Conservation (phyloP, 2,888 invertebrate genomes). For the Rhagophthalmus giganteus region DNA sequence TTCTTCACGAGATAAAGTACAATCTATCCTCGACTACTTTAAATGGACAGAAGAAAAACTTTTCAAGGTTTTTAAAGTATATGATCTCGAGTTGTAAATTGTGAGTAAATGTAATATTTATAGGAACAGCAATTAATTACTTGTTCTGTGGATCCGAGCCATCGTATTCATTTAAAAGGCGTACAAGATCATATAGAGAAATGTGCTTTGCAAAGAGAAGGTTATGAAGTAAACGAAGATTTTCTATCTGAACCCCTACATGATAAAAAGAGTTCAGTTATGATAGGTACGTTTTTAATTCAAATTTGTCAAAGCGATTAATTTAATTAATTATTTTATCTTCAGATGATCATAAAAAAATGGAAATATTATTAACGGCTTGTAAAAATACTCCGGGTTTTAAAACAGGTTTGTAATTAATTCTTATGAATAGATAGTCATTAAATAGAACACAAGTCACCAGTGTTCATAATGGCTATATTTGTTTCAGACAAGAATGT, state of each 20-base stretch:
- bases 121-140: conserved; percentile 47
- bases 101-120: no score
- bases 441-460: background rate
- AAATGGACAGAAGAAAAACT: conserved; percentile 49
- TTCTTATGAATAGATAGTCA: background rate
- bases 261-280: conserved; percentile 43
- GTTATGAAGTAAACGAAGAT: conserved; percentile 54
- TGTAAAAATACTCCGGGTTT: conserved; percentile 41
- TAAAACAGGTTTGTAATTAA: conserved; percentile 49
- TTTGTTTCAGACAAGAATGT: conserved; percentile 44
- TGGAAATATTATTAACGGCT: conserved; percentile 46
- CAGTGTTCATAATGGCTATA: conserved; percentile 24
- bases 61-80: conserved; percentile 42
- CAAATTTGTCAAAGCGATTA: no score
- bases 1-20: conserved; percentile 48
- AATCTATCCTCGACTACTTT: conserved; percentile 46
- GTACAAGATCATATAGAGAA: conserved; percentile 54
- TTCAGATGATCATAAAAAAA: conserved; percentile 56
- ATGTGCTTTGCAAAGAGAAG: conserved; percentile 57
- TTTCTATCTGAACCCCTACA: conserved; percentile 55
- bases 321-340: no score
- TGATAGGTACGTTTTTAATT: conserved; percentile 47
- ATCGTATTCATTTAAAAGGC: conserved; percentile 53
- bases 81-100: no score
- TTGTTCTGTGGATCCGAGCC: conserved; percentile 57